phyloP scores from a whole-genome alignment of 1,140 invertebrate species.

The Hormaphis cornu region DNA sequence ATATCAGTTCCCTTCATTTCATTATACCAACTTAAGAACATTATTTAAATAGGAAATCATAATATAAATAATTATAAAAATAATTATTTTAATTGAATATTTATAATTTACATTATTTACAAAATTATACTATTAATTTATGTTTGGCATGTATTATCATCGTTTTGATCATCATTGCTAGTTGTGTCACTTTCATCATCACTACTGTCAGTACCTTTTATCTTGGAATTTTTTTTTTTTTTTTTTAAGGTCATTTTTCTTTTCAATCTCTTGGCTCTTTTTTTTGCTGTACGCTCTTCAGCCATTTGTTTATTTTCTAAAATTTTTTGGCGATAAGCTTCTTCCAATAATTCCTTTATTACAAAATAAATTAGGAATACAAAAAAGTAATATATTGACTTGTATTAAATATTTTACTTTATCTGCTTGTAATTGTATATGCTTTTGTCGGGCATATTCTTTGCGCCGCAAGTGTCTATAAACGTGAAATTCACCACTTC shows the following conservation, averaged over 20 bases:
- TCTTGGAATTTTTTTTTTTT: constrained; percentile 46
- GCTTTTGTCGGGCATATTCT: constrained; percentile 90
- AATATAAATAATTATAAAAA: too few species aligned
- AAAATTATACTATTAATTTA: background rate
- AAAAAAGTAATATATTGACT: background rate
- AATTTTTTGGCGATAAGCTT: constrained; percentile 70
- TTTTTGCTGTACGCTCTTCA: constrained; percentile 75
- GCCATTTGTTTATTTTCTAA: constrained; percentile 66
- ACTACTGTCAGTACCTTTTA: constrained; percentile 37
- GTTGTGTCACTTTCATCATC: constrained; percentile 29
- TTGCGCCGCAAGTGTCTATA: constrained; percentile 87
- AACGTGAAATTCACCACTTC: constrained; percentile 97
- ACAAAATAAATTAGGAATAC: constrained; percentile 10
- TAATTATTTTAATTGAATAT: too few species aligned
- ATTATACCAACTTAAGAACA: too few species aligned
- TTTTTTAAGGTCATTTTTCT: constrained; percentile 53
- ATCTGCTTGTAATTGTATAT: constrained; percentile 76
- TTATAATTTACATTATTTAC: too few species aligned
- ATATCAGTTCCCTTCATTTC: too few species aligned
- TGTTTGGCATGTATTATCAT: background rate
- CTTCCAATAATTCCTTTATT: constrained; percentile 65
- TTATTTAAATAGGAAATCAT: too few species aligned
- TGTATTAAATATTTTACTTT: constrained; percentile 49
- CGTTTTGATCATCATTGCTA: background rate
- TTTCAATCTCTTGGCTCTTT: constrained; percentile 69